phyloP scores from a whole-genome alignment of 2,797 vertebrate species.

The Cynodonichthys magdalenae region DNA sequence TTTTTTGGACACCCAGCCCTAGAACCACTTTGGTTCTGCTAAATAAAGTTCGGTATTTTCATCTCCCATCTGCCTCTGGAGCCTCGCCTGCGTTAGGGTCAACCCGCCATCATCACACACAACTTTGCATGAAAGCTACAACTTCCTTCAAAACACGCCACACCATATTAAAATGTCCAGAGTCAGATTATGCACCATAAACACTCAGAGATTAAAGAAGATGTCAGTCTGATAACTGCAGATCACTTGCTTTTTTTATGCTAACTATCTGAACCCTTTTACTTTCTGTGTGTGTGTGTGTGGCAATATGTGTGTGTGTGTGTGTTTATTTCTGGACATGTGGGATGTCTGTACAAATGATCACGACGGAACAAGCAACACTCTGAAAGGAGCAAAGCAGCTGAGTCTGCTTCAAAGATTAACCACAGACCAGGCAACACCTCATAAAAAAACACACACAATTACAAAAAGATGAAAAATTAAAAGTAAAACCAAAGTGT shows the following conservation, averaged over 20 bases:
- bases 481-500: slow-evolving; percentile 25
- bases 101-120: background rate
- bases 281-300: slow-evolving; percentile 41
- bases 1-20: background rate
- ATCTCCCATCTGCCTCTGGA: background rate
- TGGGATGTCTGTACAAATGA: slow-evolving; percentile 70
- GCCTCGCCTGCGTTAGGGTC: background rate
- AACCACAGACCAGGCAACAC: slow-evolving; percentile 44
- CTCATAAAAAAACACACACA: slow-evolving; percentile 47
- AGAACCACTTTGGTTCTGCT: background rate
- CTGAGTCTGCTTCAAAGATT: slow-evolving; percentile 56
- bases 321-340: slow-evolving; percentile 74
- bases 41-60: background rate
- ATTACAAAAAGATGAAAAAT: slow-evolving; percentile 29
- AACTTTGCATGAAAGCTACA: background rate
- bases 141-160: slow-evolving; percentile 4
- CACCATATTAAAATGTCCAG: background rate
- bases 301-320: no score
- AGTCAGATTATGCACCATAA: slow-evolving; percentile 6
- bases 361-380: slow-evolving; percentile 61
- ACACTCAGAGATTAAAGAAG: background rate
- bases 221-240: background rate
- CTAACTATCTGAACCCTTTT: slow-evolving; percentile 20
- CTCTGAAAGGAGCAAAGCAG: slow-evolving; percentile 57
- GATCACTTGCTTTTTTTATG: background rate